These are phyloP conservation scores for Kuschelorhynchus macadamiae DNA, from an alignment of 2,888 invertebrate species.

Conservation along the genomic window DNA sequence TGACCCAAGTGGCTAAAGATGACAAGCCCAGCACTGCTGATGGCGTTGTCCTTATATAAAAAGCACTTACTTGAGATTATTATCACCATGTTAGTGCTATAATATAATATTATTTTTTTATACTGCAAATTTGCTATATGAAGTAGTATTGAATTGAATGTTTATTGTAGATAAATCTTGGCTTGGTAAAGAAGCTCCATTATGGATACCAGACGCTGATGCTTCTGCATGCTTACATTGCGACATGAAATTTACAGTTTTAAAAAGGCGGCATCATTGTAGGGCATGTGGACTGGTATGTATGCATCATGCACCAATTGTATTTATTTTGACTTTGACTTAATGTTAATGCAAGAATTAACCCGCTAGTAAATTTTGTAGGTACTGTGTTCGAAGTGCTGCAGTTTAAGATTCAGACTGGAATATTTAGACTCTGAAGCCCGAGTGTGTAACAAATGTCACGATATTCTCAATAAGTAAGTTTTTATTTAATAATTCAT, in stretches of 20 bases:
- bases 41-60: no score
- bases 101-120: no score
- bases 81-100: no score
- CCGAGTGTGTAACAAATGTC: constrained; percentile 83
- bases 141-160: no score
- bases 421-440: constrained; percentile 84
- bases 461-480: constrained; percentile 69
- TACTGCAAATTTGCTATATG: no score
- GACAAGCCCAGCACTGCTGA: no score
- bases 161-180: constrained; percentile 55
- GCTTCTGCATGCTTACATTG: constrained; percentile 88
- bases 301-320: no score
- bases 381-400: constrained; percentile 86
- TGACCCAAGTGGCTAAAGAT: no score
- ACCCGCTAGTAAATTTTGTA: constrained; percentile 60
- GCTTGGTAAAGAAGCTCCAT: constrained; percentile 83
- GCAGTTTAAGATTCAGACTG: constrained; percentile 79
- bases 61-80: no score
- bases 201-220: constrained; percentile 90
- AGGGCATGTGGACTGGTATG: constrained; percentile 85
- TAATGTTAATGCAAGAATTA: neutral
- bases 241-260: constrained; percentile 83
- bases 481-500: no score
- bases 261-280: constrained; percentile 89
- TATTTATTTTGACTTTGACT: neutral